phyloP scores from a whole-genome alignment of 2,888 invertebrate genomes.

The Diloba caeruleocephala region DNA sequence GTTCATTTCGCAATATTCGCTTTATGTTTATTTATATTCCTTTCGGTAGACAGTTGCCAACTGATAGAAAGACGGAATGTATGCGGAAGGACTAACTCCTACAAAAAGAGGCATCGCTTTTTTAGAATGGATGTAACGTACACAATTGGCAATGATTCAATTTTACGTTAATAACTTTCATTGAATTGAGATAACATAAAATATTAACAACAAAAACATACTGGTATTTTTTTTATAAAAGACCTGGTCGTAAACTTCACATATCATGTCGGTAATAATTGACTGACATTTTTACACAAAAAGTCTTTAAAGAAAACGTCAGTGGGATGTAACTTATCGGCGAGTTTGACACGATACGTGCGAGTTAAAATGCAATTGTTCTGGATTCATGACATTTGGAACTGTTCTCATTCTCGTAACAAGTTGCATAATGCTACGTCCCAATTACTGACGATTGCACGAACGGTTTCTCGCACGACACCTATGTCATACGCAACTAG shows the following conservation, averaged over 20 bases:
- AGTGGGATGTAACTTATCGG: conserved; percentile 45
- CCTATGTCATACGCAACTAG: conserved; percentile 54
- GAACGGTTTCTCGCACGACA: conserved; percentile 63
- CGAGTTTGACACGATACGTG: conserved; percentile 41
- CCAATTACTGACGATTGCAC: conserved; percentile 57
- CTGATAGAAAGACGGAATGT: conserved; percentile 37
- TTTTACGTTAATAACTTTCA: conserved; percentile 29
- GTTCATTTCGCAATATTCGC: conserved; percentile 33
- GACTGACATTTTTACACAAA: conserved; percentile 17
- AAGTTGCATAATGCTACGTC: conserved; percentile 61
- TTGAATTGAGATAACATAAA: conserved; percentile 20
- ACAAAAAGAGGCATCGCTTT: conserved; percentile 45
- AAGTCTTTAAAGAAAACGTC: conserved; percentile 53
- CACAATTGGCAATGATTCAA: conserved; percentile 34
- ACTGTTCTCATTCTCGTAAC: conserved; percentile 53
- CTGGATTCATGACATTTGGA: conserved; percentile 64
- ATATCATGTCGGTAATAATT: conserved; percentile 13
- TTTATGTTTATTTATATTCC: conserved; percentile 47
- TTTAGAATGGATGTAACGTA: conserved; percentile 25
- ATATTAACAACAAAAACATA: conserved; percentile 6
- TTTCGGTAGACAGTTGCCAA: conserved; percentile 49
- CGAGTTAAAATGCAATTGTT: conserved; percentile 58
- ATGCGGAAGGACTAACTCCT: conserved; percentile 42
- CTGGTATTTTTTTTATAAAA: neutral
- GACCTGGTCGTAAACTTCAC: neutral